Conservation (phyloP, 2,888 invertebrate genomes). For the Drepanosiphum platanoidis region DNA sequence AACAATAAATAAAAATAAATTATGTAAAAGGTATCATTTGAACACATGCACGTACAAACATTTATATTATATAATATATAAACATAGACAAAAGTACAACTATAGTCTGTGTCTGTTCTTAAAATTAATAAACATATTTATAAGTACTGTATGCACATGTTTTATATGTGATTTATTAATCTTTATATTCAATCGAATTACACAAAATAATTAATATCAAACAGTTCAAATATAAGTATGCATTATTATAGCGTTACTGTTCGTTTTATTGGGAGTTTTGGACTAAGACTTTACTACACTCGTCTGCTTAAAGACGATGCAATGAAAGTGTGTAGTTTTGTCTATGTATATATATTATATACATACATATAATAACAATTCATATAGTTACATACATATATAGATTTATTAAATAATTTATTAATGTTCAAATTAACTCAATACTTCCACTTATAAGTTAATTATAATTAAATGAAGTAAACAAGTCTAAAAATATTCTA, state of each 20-base stretch:
- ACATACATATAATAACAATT: background rate
- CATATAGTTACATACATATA: background rate
- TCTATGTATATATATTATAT: background rate
- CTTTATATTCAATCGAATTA: too few species aligned
- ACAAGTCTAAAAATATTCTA: background rate
- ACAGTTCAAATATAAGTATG: background rate
- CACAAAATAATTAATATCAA: background rate
- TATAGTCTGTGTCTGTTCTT: background rate
- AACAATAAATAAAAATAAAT: conserved; percentile 19
- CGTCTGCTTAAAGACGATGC: background rate
- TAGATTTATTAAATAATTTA: background rate
- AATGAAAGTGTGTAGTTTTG: background rate
- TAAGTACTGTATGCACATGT: background rate
- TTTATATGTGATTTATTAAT: background rate
- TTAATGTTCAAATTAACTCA: background rate
- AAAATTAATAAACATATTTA: background rate
- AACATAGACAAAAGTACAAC: too few species aligned
- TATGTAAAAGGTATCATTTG: background rate
- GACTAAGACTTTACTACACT: too few species aligned
- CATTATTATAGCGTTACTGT: background rate
- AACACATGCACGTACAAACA: background rate
- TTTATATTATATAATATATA: too few species aligned
- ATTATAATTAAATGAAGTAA: background rate
- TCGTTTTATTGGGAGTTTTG: background rate
- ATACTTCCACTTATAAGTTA: background rate